phyloP scores from a whole-genome alignment of 2,797 vertebrate genomes.

The Anas georgica region DNA sequence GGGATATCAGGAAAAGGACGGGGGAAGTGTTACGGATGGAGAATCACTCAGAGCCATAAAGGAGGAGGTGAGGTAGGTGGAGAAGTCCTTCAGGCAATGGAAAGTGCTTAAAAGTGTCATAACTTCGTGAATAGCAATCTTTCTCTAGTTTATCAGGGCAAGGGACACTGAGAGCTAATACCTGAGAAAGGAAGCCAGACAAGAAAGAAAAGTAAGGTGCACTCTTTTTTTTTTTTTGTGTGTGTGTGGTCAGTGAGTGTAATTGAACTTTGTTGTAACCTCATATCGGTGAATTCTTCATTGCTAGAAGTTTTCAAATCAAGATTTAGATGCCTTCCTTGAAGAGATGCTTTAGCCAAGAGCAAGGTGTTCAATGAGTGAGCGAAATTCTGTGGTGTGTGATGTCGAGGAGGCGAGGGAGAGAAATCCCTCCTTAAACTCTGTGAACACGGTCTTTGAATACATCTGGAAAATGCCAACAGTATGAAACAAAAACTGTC shows the following conservation, averaged over 20 bases:
- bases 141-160: background rate
- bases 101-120: background rate
- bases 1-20: background rate
- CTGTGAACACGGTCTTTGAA: background rate
- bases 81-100: background rate
- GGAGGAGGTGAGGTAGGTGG: background rate
- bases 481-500: background rate
- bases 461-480: slow-evolving; percentile 1
- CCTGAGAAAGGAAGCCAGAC: background rate
- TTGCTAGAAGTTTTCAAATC: slow-evolving; percentile 27
- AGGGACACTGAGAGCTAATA: background rate
- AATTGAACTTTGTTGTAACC: background rate
- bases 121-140: background rate
- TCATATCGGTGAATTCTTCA: slow-evolving; percentile 5
- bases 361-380: slow-evolving; percentile 11
- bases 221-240: background rate
- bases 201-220: background rate
- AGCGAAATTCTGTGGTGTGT: background rate
- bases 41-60: background rate
- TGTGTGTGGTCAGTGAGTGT: background rate
- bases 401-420: background rate
- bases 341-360: slow-evolving; percentile 31
- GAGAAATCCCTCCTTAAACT: slow-evolving; percentile 10
- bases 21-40: background rate
- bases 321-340: slow-evolving; percentile 39